These are phyloP conservation scores for Criorhina ranunculi DNA, from an alignment of 2,888 invertebrate species.

Conservation along the genomic window DNA sequence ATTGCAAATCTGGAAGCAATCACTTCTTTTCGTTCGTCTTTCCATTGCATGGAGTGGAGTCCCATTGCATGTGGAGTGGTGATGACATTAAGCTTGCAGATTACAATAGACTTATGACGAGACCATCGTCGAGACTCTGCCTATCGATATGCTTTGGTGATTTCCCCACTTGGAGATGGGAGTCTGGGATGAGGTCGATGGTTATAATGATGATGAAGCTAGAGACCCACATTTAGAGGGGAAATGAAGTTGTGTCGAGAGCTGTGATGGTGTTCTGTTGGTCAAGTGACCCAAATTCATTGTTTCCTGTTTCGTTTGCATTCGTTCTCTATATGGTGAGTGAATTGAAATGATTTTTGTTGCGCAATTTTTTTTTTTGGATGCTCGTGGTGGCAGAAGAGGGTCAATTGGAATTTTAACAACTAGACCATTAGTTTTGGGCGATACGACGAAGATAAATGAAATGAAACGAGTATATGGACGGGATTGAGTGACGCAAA, in stretches of 20 bases:
- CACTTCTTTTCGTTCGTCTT: constrained; percentile 19
- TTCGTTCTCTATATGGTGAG: constrained; percentile 43
- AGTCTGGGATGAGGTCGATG: constrained; percentile 31
- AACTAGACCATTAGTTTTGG: constrained; percentile 38
- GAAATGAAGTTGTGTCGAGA: constrained; percentile 45
- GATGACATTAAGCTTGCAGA: constrained; percentile 15
- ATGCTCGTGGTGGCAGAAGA: constrained; percentile 47
- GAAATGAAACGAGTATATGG: background rate
- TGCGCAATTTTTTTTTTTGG: constrained; percentile 32
- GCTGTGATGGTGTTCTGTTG: constrained; percentile 55
- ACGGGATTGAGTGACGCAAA: background rate
- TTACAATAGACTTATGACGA: constrained; percentile 22
- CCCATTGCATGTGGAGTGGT: constrained; percentile 11
- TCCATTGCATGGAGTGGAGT: constrained; percentile 31
- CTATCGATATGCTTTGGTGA: constrained; percentile 59
- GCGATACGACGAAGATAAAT: constrained; percentile 3
- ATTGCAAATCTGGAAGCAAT: constrained; percentile 50
- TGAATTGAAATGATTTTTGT: background rate
- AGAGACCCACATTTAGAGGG: constrained; percentile 49
- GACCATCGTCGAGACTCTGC: background rate
- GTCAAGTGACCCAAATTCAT: constrained; percentile 71
- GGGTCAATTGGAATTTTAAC: constrained; percentile 58
- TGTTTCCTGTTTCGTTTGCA: constrained; percentile 61
- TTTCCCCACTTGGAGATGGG: constrained; percentile 39
- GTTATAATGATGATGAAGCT: constrained; percentile 40